These are phyloP conservation scores for Paragorgia papillata DNA, from an alignment of 92 coral and sea anemone species.

Conservation along the genomic window DNA sequence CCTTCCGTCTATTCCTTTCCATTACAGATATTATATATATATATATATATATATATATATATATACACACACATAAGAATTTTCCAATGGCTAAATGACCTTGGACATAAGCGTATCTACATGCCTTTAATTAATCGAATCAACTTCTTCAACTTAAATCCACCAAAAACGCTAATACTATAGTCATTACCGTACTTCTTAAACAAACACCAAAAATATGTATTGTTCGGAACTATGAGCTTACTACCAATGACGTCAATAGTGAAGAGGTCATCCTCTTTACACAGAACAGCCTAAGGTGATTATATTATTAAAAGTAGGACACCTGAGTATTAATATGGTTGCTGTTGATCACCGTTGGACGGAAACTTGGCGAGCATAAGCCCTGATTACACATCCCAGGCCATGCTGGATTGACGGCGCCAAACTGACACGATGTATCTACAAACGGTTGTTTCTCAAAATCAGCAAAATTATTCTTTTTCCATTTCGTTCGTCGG, in stretches of 20 bases:
- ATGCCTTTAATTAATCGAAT: background rate
- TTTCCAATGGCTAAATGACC: too few species aligned
- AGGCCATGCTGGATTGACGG: background rate
- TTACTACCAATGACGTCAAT: background rate
- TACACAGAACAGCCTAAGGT: background rate
- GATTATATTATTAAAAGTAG: background rate
- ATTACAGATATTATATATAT: too few species aligned
- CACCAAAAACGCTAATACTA: background rate
- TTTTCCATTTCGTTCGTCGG: slow-evolving; percentile 35
- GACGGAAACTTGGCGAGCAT: background rate
- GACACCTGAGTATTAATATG: background rate
- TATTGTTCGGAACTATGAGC: background rate
- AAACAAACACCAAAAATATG: background rate
- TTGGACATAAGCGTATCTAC: too few species aligned
- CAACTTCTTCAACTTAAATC: background rate
- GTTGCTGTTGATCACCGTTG: background rate
- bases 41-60: too few species aligned
- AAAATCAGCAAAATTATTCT: slow-evolving; percentile 6
- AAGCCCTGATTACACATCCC: background rate
- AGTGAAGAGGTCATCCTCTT: background rate
- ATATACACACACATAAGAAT: too few species aligned
- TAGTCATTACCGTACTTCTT: background rate
- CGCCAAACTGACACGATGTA: too few species aligned
- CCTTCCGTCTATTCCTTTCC: too few species aligned
- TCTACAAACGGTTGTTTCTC: slow-evolving; percentile 2